These are phyloP conservation scores for Diachrysia chrysitis DNA, from an alignment of 2,888 invertebrate species.

Conservation along the genomic window DNA sequence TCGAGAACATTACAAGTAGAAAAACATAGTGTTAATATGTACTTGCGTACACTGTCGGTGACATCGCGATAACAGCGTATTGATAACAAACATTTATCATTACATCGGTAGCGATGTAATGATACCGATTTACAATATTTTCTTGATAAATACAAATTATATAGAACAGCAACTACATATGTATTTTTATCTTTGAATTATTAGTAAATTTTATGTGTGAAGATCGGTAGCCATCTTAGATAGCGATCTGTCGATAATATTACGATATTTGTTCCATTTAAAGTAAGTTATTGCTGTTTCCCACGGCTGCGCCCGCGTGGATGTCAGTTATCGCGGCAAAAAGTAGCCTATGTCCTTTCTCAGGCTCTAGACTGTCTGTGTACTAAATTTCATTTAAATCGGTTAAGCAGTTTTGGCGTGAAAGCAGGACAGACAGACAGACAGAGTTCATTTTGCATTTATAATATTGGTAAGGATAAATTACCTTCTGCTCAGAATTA, in stretches of 20 bases:
- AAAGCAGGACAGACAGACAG: too few species aligned
- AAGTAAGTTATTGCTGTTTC: neutral
- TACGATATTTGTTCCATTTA: neutral
- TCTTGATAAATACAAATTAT: slow-evolving; percentile 31
- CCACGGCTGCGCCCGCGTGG: too few species aligned
- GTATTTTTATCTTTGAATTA: slow-evolving; percentile 22
- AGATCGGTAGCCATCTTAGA: neutral
- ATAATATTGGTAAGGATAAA: too few species aligned
- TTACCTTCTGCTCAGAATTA: too few species aligned
- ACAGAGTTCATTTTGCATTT: neutral
- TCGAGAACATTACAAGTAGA: too few species aligned
- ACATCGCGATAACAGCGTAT: slow-evolving; percentile 44
- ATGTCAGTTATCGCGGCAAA: too few species aligned
- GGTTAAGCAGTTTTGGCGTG: too few species aligned
- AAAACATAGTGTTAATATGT: slow-evolving; percentile 43
- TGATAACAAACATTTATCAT: slow-evolving; percentile 49
- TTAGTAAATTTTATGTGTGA: neutral
- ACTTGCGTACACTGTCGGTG: slow-evolving; percentile 46
- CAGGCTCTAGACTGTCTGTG: too few species aligned
- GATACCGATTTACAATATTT: slow-evolving; percentile 45
- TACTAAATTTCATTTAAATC: too few species aligned
- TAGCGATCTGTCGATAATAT: neutral
- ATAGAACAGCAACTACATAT: slow-evolving; percentile 19
- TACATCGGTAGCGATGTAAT: slow-evolving; percentile 57
- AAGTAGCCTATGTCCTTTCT: too few species aligned